A percentile compares a stretch with the other conserved stretches of the same genome.
phyloP scores from a whole-genome alignment of 2,113 vertebrate species.

The Seriola dumerili region DNA sequence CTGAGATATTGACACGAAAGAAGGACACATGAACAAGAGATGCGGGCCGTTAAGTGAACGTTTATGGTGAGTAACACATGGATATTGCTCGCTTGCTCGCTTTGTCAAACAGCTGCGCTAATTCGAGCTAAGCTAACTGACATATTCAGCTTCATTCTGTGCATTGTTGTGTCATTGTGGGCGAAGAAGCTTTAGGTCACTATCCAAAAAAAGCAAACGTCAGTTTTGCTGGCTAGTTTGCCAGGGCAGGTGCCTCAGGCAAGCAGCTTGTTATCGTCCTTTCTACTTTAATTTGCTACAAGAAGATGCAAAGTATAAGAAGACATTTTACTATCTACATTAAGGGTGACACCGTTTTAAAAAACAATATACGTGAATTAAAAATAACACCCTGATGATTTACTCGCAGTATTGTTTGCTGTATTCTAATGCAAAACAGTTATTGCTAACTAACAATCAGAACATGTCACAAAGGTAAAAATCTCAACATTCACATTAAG shows the following conservation, averaged over 20 bases:
- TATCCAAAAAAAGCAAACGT: neutral
- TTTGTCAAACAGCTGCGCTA: conserved; percentile 5
- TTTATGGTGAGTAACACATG: conserved; percentile 32
- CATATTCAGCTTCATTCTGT: neutral
- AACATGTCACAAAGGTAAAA: too few species aligned
- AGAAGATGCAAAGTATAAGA: neutral
- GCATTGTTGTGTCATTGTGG: neutral
- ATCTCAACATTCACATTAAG: too few species aligned
- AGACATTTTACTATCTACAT: neutral
- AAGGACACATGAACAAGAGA: neutral
- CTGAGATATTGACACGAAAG: neutral
- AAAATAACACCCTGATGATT: too few species aligned
- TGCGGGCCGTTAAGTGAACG: neutral
- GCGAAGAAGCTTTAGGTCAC: neutral
- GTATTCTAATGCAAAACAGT: too few species aligned
- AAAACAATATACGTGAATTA: too few species aligned
- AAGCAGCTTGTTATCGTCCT: neutral
- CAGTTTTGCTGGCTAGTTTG: neutral
- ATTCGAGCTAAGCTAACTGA: conserved; percentile 26
- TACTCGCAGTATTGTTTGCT: too few species aligned
- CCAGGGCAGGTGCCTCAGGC: too few species aligned
- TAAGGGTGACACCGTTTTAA: neutral
- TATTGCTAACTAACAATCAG: too few species aligned
- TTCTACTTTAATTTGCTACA: neutral
- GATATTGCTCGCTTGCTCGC: neutral